phyloP scores from a whole-genome alignment of 2,797 vertebrate species.

The Hirundo rustica region DNA sequence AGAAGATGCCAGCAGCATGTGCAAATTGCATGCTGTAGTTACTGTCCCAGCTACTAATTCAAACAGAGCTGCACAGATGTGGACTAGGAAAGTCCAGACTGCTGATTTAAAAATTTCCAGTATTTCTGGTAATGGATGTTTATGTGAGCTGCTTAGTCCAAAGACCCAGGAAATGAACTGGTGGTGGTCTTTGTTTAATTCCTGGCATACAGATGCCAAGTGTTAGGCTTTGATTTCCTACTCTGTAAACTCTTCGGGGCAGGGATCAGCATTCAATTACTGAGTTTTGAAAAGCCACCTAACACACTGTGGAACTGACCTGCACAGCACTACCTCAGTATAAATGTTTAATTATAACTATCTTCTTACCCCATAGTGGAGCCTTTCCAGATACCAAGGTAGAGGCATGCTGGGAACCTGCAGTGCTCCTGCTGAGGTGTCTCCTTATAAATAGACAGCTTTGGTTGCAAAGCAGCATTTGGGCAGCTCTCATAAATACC shows the following conservation, averaged over 20 bases:
- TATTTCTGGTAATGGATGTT: constrained; percentile 15
- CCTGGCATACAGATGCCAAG: constrained; percentile 10
- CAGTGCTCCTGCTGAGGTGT: background rate
- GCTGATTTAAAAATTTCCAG: constrained; percentile 7
- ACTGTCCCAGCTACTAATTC: background rate
- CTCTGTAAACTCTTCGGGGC: constrained; percentile 36
- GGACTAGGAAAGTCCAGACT: background rate
- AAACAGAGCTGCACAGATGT: background rate
- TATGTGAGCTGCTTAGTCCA: background rate
- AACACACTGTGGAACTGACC: constrained; percentile 39
- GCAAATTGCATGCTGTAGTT: background rate
- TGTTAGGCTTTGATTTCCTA: constrained; percentile 60
- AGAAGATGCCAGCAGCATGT: background rate
- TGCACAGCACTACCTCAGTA: constrained; percentile 20
- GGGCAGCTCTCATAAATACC: background rate
- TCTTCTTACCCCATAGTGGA: constrained; percentile 34
- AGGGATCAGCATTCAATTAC: constrained; percentile 58
- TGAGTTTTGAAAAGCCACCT: constrained; percentile 54
- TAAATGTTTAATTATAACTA: constrained; percentile 69
- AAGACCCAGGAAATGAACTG: constrained; percentile 5
- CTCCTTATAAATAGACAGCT: background rate
- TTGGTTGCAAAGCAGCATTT: constrained; percentile 13
- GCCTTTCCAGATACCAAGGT: background rate
- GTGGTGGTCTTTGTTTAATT: constrained; percentile 44
- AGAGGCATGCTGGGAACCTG: constrained; percentile 45